Percentiles rank a stretch among this genome's conserved stretches.
Evolutionary conservation across 2,888 invertebrate species (phyloP).

Genomic region (Tribolium freemani): DNA sequence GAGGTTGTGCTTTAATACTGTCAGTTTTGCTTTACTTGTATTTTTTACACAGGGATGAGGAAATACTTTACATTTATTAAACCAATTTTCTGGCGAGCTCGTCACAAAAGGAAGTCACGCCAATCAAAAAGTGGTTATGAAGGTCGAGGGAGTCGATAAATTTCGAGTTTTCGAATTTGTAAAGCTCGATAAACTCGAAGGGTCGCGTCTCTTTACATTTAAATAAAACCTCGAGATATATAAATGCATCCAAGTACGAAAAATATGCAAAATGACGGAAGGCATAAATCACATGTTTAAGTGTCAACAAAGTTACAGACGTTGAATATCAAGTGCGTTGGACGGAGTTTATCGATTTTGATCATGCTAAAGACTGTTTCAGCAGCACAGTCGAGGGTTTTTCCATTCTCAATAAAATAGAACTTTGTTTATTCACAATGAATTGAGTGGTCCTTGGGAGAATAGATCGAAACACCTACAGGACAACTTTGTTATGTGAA

Average conservation of each 20-base stretch:
- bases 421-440: slow-evolving; percentile 20
- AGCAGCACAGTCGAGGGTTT: slow-evolving; percentile 1
- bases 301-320: slow-evolving; percentile 54
- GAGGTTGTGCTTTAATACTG: neutral
- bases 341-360: slow-evolving; percentile 26
- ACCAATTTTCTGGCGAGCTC: neutral
- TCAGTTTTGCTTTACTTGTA: neutral
- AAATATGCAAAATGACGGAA: slow-evolving; percentile 57
- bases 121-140: slow-evolving; percentile 25
- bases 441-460: slow-evolving; percentile 18
- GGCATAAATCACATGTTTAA: slow-evolving; percentile 59
- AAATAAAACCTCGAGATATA: slow-evolving; percentile 39
- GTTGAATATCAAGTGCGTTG: slow-evolving; percentile 45
- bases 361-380: slow-evolving; percentile 9
- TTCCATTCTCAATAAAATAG: slow-evolving; percentile 10
- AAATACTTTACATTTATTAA: neutral
- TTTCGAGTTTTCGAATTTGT: slow-evolving; percentile 15
- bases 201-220: slow-evolving; percentile 28
- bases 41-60: neutral
- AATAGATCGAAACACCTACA: slow-evolving; percentile 24
- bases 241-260: slow-evolving; percentile 42
- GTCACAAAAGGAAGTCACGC: slow-evolving; percentile 9
- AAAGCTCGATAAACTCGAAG: slow-evolving; percentile 35
- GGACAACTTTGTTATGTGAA: slow-evolving; percentile 28
- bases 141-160: slow-evolving; percentile 22